Evolutionary conservation across 2,113 vertebrate genomes (phyloP), one percentile per base, ranked within the genome.

Genomic region (Xenus cinereus): DNA sequence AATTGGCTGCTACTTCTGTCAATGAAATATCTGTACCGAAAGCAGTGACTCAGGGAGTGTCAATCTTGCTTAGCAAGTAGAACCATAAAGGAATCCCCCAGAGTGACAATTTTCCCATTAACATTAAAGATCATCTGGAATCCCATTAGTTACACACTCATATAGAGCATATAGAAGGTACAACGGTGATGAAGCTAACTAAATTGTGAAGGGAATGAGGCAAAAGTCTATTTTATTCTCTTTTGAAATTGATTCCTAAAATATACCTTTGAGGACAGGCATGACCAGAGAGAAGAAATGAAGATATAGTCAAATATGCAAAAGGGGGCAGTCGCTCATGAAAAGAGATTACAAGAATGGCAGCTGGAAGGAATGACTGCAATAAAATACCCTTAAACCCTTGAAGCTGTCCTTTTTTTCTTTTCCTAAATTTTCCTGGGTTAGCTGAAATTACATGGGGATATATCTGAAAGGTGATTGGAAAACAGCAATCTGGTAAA

Each of bases 71-170:
- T 91, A 91, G 84, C 45, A 94, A 87, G 80, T 24, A 94, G 72
- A 92, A 75, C 39, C 63, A 74, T 92, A 94, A 96, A 82, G 89
- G 91, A 95, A 95, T 94, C 67, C 62, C 77, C 68, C 12, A 60
- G 73, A 94, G 86, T 94, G 93, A 87, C 74, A 91, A 95, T 84
- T 96, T 96, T 93, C 37, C 71, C 71, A 95, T 96, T 97, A 94
- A 81, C 69, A 30, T 90, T 95, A 96, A 92, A 95, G 69, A 97
- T 97, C 81, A 75, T 84, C 68, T 89, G 41, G 57, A 91, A 95
- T 82, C 45, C 51, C 26, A 88, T 96, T 74, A 92, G 74, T 51
- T 92, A 77, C 56, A 86, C 85, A 19, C 8, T 94, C 72, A 23
- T 68, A 64, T 96, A 81, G 20, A 81, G n/a, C 35, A 64, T 81